Evolutionary conservation across 2,113 vertebrate genomes (phyloP).

Genomic region (Romanogobio albipinnatus): DNA sequence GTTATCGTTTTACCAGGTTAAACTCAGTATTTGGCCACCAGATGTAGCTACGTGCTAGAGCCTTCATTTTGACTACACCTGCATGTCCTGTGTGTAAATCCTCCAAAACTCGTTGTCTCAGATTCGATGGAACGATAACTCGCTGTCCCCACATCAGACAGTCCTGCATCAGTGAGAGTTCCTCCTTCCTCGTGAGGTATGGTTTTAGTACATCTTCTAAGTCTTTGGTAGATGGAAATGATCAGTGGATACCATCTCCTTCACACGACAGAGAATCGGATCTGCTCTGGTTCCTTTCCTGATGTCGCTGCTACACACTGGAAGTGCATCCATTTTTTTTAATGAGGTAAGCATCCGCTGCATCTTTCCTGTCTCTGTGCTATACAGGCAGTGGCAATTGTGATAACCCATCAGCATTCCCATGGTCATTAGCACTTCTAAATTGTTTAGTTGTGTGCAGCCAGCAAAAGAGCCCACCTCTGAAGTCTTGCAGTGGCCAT

Average conservation of each 20-base stretch:
- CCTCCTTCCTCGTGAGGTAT: not conserved
- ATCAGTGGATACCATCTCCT: constrained; percentile 23
- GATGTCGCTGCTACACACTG: too few species aligned
- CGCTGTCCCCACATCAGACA: constrained; percentile 41
- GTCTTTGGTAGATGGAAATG: constrained; percentile 1
- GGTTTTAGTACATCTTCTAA: not conserved
- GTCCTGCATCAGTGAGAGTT: constrained; percentile 24
- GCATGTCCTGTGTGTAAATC: constrained; percentile 44
- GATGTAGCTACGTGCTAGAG: constrained; percentile 32
- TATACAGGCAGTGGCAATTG: constrained; percentile 49
- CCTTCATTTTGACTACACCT: constrained; percentile 41
- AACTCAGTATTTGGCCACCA: constrained; percentile 50
- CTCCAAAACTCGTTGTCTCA: too few species aligned
- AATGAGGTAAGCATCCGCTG: not conserved
- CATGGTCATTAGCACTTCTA: constrained; percentile 5
- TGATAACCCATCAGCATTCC: constrained; percentile 56
- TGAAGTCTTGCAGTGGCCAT: constrained; percentile 44
- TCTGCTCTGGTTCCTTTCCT: constrained; percentile 17
- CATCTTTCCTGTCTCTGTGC: not conserved
- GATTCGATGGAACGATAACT: constrained; percentile 32
- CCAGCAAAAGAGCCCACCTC: constrained; percentile 8
- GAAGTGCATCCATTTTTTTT: not conserved
- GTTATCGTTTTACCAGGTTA: too few species aligned
- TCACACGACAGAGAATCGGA: not conserved
- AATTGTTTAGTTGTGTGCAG: constrained; percentile 33